phyloP scores from a whole-genome alignment of 2,113 vertebrate species.

The Narcine bancroftii region DNA sequence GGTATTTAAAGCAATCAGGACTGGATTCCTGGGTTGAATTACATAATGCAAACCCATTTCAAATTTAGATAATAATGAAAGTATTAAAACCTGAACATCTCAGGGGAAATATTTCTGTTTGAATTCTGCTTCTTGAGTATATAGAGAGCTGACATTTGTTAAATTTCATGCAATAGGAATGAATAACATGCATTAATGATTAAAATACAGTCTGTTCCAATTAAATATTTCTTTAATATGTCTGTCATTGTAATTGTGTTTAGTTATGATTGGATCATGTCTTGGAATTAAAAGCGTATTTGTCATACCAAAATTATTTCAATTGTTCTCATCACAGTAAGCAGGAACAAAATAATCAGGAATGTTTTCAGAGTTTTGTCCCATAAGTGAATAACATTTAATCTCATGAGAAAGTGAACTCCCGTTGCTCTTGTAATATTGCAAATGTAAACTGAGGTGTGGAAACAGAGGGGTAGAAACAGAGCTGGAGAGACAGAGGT shows the following conservation, averaged over 20 bases:
- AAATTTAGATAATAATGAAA: not conserved
- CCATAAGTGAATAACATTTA: not conserved
- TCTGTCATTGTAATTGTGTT: not conserved
- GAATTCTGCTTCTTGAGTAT: not conserved
- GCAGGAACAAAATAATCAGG: not conserved
- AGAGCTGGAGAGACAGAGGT: too few species aligned
- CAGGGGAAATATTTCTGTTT: not conserved
- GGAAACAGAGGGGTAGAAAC: too few species aligned
- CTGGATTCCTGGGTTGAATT: not conserved
- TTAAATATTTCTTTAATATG: not conserved
- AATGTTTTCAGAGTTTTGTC: not conserved
- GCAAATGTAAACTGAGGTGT: too few species aligned
- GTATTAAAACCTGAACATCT: not conserved
- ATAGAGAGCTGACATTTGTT: not conserved
- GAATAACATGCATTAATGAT: not conserved
- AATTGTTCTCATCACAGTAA: not conserved
- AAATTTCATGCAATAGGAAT: not conserved
- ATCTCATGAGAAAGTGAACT: not conserved
- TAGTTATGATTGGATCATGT: not conserved
- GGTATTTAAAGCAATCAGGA: not conserved
- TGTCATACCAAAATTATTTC: not conserved
- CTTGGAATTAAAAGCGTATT: not conserved
- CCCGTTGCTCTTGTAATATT: not conserved
- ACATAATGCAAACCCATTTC: not conserved
- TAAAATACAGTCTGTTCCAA: not conserved